Base-by-base conservation (phyloP, 2,797 vertebrate species). In the Bucorvus abyssinicus region DNA sequence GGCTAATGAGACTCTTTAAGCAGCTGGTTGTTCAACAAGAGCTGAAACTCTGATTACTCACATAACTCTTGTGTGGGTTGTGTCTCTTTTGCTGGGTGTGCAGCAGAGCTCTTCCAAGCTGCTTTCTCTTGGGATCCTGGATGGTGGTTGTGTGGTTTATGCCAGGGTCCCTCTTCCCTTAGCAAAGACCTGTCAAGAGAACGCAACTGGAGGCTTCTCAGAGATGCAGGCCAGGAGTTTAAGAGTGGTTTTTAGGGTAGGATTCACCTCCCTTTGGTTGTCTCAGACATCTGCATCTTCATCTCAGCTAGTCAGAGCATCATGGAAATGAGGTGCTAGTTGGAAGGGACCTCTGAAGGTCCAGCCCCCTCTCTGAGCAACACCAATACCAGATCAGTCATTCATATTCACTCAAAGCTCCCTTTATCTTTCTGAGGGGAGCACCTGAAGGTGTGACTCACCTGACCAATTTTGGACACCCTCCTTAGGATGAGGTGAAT, bases 1-100 rank as follows among this genome's bases (percentile, higher is more conserved):
- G 34, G 86, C 67, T 96, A 95, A 96, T 55, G 60, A 94, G 91
- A 64, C 45, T 84, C 61, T 71, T 87, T 30, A 61, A 53, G 79
- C 88, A 87, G 50, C 2, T 6, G 29, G 19, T 69, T 87, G 47
- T 55, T 90, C 34, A 69, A 23, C 44, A 75, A 50, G 34, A 26
- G 56, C 29, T 34, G 57, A 75, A 78, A 81, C 65, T 30, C n/a
- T 30, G 2, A 78, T 67, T 44, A 34, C 40, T 18, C 47, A 20
- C 16, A 2, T 10, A 60, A 36, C 22, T 67, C 17, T 0, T 22
- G 49, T 16, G 56, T 55, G 61, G 24, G 36, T 24, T 14, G 7
- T 53, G 14, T 10, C 77, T 10, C 77, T 77, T 65, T 14, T 83
- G n/a, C 22, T 0, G 0, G 14, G 10, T 52, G 69, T 64, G 49